These are phyloP conservation scores for Copsychus sechellarum DNA, from an alignment of 2,113 vertebrate species.

Conservation along the genomic window DNA sequence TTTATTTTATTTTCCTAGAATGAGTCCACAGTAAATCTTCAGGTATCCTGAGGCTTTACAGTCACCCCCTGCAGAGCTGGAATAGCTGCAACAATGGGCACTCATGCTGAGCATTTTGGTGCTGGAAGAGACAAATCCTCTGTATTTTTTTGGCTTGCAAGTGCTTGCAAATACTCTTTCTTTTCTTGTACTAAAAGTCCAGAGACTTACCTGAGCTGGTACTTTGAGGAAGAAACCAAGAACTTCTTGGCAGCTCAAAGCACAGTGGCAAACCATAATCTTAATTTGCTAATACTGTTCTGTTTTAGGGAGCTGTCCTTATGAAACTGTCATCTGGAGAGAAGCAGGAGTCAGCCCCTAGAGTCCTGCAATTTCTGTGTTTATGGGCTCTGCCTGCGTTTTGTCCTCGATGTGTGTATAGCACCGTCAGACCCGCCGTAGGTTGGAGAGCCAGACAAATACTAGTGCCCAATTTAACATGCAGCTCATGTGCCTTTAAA, in stretches of 20 bases:
- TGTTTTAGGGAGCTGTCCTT: neutral
- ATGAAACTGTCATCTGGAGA: neutral
- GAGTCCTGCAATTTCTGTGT: neutral
- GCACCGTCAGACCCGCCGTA: neutral
- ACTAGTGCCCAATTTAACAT: constrained; percentile 52
- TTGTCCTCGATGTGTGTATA: neutral
- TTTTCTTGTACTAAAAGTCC: neutral
- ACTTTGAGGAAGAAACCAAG: neutral
- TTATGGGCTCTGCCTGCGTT: neutral
- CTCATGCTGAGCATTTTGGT: neutral
- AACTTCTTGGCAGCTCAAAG: neutral
- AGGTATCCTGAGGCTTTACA: neutral
- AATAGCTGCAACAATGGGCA: neutral
- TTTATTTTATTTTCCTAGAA: neutral
- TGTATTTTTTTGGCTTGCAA: neutral
- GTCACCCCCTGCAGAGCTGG: neutral
- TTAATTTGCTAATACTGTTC: neutral
- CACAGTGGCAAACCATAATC: neutral
- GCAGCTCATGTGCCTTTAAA: constrained; percentile 64
- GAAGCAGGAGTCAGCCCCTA: neutral
- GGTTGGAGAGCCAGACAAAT: neutral
- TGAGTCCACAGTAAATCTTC: neutral
- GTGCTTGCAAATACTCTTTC: neutral
- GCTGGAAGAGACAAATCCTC: neutral
- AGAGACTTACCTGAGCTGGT: neutral